These are phyloP conservation scores for Rhagoletis pomonella DNA, from an alignment of 1,140 invertebrate genomes.

Conservation along the genomic window DNA sequence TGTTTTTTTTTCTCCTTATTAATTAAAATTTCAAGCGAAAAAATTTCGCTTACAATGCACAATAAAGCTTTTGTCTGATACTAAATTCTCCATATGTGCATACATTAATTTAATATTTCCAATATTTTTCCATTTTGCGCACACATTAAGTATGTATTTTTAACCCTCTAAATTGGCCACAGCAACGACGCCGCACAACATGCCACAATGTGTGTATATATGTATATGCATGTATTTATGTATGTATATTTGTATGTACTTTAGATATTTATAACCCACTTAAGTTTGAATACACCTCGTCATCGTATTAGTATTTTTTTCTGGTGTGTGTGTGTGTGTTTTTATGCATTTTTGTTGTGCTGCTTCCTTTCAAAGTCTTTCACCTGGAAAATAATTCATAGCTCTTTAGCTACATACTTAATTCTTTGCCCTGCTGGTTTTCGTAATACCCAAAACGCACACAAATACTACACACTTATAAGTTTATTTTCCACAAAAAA, in stretches of 20 bases:
- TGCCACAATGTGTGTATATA: neutral
- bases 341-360: neutral
- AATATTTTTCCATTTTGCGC: conserved; percentile 6
- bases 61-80: neutral
- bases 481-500: neutral
- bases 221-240: neutral
- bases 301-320: neutral
- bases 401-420: neutral
- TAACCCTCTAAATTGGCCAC: neutral
- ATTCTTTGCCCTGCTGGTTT: neutral
- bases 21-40: no score
- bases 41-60: neutral
- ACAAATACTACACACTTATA: neutral
- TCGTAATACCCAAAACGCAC: neutral
- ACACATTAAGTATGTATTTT: conserved; percentile 2
- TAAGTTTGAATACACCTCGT: conserved; percentile 11
- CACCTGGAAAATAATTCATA: conserved; percentile 52
- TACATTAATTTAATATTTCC: neutral
- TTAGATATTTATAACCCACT: conserved; percentile 30
- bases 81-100: conserved; percentile 6
- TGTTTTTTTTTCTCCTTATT: no score
- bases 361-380: conserved; percentile 39
- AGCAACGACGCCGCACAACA: neutral
- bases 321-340: neutral
- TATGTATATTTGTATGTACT: neutral